phyloP scores from a whole-genome alignment of 2,113 vertebrate species.

The Corvus cornix region DNA sequence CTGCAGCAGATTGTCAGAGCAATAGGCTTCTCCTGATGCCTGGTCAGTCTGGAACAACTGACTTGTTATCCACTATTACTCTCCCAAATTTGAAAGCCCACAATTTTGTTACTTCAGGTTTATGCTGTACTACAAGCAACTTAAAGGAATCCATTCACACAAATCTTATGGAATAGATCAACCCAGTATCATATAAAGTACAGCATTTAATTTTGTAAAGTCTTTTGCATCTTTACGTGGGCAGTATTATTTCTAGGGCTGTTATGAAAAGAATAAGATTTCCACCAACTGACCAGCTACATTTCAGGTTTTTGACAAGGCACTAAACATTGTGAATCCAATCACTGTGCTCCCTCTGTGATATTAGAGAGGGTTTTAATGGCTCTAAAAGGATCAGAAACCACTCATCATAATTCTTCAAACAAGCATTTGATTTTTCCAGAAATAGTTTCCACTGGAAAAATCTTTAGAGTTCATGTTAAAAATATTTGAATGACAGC shows the following conservation, averaged over 20 bases:
- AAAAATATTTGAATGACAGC: conserved; percentile 58
- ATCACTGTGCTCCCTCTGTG: conserved; percentile 41
- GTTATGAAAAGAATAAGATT: background rate
- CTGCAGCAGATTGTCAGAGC: conserved; percentile 51
- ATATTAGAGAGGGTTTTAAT: conserved; percentile 54
- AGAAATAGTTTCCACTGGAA: conserved; percentile 49
- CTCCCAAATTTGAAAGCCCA: background rate
- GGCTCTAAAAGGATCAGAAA: conserved; percentile 59
- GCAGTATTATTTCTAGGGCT: background rate
- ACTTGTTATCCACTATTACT: background rate
- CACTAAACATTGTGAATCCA: conserved; percentile 65
- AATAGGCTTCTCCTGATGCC: background rate
- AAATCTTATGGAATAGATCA: background rate
- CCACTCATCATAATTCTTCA: conserved; percentile 31
- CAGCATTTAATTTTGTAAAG: background rate
- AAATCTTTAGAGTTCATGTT: conserved; percentile 53
- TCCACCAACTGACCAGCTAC: conserved; percentile 5
- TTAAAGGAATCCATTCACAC: background rate
- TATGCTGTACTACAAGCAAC: background rate
- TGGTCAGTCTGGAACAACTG: background rate
- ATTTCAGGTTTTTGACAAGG: conserved; percentile 54
- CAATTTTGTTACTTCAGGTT: background rate
- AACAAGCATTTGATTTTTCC: conserved; percentile 54
- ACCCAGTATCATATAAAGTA: background rate
- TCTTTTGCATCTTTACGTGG: background rate